phyloP scores from a whole-genome alignment of 2,888 invertebrate species.

The Watsonalla binaria region DNA sequence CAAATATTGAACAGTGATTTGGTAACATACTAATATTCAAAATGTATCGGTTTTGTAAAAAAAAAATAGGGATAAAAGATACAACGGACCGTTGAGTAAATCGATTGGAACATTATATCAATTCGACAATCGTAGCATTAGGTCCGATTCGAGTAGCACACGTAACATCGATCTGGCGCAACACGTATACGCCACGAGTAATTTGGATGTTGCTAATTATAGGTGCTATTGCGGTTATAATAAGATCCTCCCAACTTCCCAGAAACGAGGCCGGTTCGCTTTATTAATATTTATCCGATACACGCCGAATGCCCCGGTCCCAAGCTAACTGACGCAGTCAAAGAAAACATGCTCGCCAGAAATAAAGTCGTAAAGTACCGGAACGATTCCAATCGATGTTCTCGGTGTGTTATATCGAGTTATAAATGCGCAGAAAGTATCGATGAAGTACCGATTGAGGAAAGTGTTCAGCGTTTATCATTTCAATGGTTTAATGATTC shows the following conservation, averaged over 20 bases:
- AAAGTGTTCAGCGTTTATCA: constrained; percentile 46
- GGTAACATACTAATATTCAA: too few species aligned
- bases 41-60: not conserved
- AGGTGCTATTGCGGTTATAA: constrained; percentile 79
- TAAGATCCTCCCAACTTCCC: constrained; percentile 77
- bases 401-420: constrained; percentile 56
- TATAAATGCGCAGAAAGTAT: constrained; percentile 65
- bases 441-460: constrained; percentile 53
- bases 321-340: constrained; percentile 75
- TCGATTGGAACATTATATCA: constrained; percentile 28
- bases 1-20: too few species aligned
- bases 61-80: constrained; percentile 15
- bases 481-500: constrained; percentile 30
- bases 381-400: constrained; percentile 75
- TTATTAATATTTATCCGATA: constrained; percentile 79
- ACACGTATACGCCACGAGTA: constrained; percentile 66
- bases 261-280: constrained; percentile 75
- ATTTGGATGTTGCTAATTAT: constrained; percentile 76
- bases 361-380: constrained; percentile 77
- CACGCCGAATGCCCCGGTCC: constrained; percentile 61
- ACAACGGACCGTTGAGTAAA: constrained; percentile 33
- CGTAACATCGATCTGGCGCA: constrained; percentile 66
- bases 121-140: constrained; percentile 45
- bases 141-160: constrained; percentile 52
- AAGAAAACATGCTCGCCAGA: constrained; percentile 73